phyloP scores from a whole-genome alignment of 1,140 invertebrate species.

The Lineus longissimus region DNA sequence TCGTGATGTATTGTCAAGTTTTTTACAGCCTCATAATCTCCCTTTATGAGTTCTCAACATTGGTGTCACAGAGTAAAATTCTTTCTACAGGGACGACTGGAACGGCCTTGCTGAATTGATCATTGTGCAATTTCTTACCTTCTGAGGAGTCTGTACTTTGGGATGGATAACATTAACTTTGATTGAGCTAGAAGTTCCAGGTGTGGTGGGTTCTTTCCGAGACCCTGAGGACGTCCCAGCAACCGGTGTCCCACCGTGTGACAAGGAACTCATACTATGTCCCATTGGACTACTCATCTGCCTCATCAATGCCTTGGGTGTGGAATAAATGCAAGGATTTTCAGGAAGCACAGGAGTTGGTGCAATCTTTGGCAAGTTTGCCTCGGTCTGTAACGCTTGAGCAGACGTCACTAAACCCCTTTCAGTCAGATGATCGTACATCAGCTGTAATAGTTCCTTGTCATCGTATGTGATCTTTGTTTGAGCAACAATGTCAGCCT shows the following conservation, averaged over 20 bases:
- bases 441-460: conserved; percentile 85
- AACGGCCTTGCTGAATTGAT: too few relatives aligned
- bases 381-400: conserved; percentile 70
- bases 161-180: conserved; percentile 5
- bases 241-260: too few relatives aligned
- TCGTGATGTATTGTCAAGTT: too few relatives aligned
- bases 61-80: too few relatives aligned
- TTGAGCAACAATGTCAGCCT: conserved; percentile 92
- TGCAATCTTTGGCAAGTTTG: conserved; percentile 57
- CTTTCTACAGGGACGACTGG: too few relatives aligned
- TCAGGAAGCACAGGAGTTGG: conserved; percentile 30
- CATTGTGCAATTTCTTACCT: background rate
- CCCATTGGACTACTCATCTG: too few relatives aligned
- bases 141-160: background rate
- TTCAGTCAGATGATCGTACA: conserved; percentile 74
- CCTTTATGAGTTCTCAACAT: too few relatives aligned
- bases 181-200: background rate
- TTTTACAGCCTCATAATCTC: too few relatives aligned
- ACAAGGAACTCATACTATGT: too few relatives aligned
- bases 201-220: background rate
- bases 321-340: conserved; percentile 30
- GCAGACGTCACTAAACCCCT: conserved; percentile 65
- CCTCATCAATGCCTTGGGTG: conserved; percentile 21
- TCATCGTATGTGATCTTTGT: conserved; percentile 92
- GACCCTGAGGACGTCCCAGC: too few relatives aligned